Evolutionary conservation across 2,888 invertebrate genomes (phyloP), one percentile per base, ranked within the genome.

Genomic region (Caenorhabditis sulstoni): DNA sequence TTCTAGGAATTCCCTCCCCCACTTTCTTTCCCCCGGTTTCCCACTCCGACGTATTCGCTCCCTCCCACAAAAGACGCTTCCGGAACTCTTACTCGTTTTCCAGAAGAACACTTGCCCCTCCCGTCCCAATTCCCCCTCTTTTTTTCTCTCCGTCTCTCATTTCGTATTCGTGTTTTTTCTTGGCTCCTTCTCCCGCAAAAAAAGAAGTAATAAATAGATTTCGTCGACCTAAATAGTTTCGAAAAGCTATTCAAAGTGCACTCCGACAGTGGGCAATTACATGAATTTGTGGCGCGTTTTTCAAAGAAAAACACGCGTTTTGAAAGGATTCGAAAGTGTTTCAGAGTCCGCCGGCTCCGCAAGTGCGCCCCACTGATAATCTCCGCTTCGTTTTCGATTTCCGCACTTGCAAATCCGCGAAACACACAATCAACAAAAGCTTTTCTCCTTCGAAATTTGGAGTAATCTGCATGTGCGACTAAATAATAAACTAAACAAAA

Each of bases 191-290:
- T 37, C 37, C 41, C 39, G 22, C n/a, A n/a, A 53, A 65, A 53
- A 65, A 65, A 65, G 58, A 58, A 58, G 58, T 45, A 65, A 65
- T 65, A 65, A 53, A 58, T 41, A 41, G 52, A 52, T 64, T 64
- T 41, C 37, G 49, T 20, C 5, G n/a, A n/a, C n/a, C n/a, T n/a
- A n/a, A n/a, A n/a, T n/a, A 18, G 18, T 50, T n/a, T 37, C 37
- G 11, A 8, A 4, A n/a, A 16, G 20, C 52, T n/a, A 62, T 41
- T 41, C 41, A 41, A 41, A 41, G 14, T 29, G 29, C 41, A 41
- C 41, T 8, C 2, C 41, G 14, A 3, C 16, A 53, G 11, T 23
- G 44, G 53, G 53, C 53, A 65, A 65, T 65, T 53, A 50, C n/a
- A n/a, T n/a, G n/a, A n/a, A n/a, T n/a, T n/a, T n/a, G n/a, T 44